Base-by-base conservation (phyloP, 2,888 invertebrate species). In the Caenorhabditis afra region DNA sequence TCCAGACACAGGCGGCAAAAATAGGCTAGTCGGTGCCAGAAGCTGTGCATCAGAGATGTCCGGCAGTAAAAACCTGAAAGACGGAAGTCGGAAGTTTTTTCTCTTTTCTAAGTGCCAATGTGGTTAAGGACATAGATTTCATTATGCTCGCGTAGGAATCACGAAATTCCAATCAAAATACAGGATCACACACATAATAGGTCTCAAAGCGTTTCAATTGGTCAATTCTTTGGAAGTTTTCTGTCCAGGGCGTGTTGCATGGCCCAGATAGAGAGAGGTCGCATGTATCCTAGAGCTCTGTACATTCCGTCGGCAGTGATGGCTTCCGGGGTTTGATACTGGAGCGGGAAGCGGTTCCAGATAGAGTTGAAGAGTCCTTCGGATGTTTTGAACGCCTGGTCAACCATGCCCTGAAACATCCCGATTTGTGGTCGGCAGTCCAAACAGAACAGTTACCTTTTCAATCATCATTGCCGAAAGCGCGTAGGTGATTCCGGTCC, bases 401-500 rank as follows among this genome's bases (percentile, higher is more conserved):
- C 94, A 80, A 93, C 92, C 94, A 96, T 94, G 8, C 94, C 94
- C 94, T 94, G 66, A 49, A 77, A 62, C 89, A 76, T 16, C 7
- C 4, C 29, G 29, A 3, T 29, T 7, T 29, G n/a, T n/a, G n/a
- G n/a, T n/a, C n/a, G n/a, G n/a, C n/a, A n/a, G n/a, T n/a, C n/a
- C n/a, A n/a, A n/a, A n/a, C n/a, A n/a, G n/a, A n/a, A n/a, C n/a
- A n/a, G n/a, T n/a, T 22, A 85, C 85, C 76, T 76, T 77, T n/a
- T 81, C 79, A 67, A 96, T 93, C 94, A 95, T 94, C 23, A 94
- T 93, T 3, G 95, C 94, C 1, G 95, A 94, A 8, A 96, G 90
- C 0, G 94, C 94, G 89, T 95, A 97, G 0, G 94, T 94, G 45
- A 96, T 95, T 0, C 97, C 97, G 0, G 94, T 94, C 97, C 97